Evolutionary conservation across 2,113 vertebrate genomes (phyloP).

Genomic region (Cyprinodon variegatus): DNA sequence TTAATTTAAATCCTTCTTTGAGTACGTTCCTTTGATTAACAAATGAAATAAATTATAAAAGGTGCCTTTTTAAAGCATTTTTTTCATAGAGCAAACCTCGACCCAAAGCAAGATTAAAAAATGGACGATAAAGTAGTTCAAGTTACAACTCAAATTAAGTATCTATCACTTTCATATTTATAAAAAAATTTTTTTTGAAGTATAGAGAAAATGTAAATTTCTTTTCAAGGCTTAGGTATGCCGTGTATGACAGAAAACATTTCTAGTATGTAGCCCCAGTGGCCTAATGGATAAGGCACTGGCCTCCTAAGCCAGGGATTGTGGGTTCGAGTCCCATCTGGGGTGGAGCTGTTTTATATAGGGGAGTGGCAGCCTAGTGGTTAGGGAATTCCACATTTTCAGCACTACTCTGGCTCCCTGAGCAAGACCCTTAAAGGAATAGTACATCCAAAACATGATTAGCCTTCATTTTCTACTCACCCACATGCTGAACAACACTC

Average conservation of each 20-base stretch:
- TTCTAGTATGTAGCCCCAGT: slow-evolving; percentile 72
- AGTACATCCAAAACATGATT: no score
- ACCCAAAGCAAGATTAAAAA: neutral
- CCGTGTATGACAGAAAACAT: no score
- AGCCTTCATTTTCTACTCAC: no score
- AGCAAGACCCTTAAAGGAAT: no score
- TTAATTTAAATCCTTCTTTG: no score
- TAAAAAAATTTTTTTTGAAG: neutral
- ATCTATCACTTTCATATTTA: neutral
- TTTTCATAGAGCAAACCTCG: neutral
- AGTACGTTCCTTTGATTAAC: neutral
- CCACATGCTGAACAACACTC: no score
- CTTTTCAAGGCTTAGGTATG: neutral
- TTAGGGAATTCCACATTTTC: no score
- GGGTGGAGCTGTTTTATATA: slow-evolving; percentile 27
- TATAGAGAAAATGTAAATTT: neutral
- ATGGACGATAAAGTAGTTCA: neutral
- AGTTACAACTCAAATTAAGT: neutral
- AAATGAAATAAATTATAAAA: neutral
- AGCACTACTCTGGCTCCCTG: no score
- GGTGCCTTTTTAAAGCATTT: neutral
- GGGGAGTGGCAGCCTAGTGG: no score
- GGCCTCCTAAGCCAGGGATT: slow-evolving; percentile 78
- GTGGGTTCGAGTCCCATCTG: slow-evolving; percentile 71
- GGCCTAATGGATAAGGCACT: slow-evolving; percentile 87